Evolutionary conservation across 2,797 vertebrate species (phyloP).

Genomic region (Clarias laeviceps): DNA sequence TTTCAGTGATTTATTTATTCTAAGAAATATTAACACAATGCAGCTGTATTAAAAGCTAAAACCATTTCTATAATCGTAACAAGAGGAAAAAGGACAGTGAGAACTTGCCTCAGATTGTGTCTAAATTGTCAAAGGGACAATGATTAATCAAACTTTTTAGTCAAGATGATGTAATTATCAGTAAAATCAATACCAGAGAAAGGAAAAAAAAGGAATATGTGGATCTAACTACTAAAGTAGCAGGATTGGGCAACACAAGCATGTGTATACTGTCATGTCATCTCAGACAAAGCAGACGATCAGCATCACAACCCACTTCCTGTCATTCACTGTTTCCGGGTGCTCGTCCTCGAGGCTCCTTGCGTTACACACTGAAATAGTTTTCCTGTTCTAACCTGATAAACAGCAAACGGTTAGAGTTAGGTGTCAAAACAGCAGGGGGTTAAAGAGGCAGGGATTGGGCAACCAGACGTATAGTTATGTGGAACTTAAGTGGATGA

Average conservation of each 20-base stretch:
- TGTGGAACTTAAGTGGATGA: constrained; percentile 27
- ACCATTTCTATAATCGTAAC: neutral
- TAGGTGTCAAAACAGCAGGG: constrained; percentile 11
- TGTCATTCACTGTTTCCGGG: neutral
- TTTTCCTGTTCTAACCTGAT: neutral
- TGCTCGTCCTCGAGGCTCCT: neutral
- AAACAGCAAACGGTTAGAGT: neutral
- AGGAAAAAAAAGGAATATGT: neutral
- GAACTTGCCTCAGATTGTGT: neutral
- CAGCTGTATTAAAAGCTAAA: neutral
- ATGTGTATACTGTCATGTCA: neutral
- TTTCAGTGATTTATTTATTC: no score
- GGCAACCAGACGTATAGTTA: constrained; percentile 22
- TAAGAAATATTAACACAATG: neutral
- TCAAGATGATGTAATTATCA: neutral
- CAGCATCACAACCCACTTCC: constrained; percentile 7
- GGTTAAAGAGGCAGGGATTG: constrained; percentile 16
- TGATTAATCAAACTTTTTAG: neutral
- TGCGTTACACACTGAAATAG: neutral
- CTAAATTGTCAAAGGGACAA: neutral
- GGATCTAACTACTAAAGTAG: neutral
- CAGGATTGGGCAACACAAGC: neutral
- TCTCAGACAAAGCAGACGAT: neutral
- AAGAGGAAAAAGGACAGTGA: neutral
- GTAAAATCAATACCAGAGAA: neutral